Base-by-base conservation (phyloP, 2,888 invertebrate genomes). In the Oxyteleia sp. region DNA sequence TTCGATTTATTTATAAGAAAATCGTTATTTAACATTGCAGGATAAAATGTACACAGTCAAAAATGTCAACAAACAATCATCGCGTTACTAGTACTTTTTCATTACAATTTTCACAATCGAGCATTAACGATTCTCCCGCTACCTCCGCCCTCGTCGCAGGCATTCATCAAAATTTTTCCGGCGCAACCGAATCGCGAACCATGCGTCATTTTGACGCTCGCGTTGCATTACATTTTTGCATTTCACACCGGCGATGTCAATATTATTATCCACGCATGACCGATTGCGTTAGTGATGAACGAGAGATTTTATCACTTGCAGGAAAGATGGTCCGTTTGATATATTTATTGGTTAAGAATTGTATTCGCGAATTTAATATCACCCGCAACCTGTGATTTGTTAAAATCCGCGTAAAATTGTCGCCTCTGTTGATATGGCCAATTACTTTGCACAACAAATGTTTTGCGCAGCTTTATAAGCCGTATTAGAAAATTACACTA, bases 221-320 rank as follows among this genome's bases (percentile, higher is more conserved):
- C 35, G 51, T 59, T 59, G 29, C 76, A 49, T 49, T 59, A 41
- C 35, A 7, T 69, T 78, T 78, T 78, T 78, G 63, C 61, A 63
- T 63, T 61, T 61, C 53, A 23, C 57, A 38, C 41, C 15, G 47
- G 20, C 51, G 51, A 23, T 78, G 69, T 69, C 68, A 78, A 69
- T 78, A 78, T 69, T 69, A 78, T 78, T 78, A 78, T 69, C 51
- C 49, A 69, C 69, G 51, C 45, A 55, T 69, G 78, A 78, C 45
- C 59, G 53, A 78, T 78, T 47, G 47, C 59, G 20, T 23, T 59
- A 61, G 69, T 78, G 78, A 78, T 78, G 69, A 78, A 78, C 47
- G 78, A 78, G 61, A 63, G 78, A 63, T 78, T 78, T 69, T 78
- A 78, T 78, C 78, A 63, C 43, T 47, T 23, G 15, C 35, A 68